Percentiles rank a stretch among this genome's conserved stretches.
Conservation (phyloP, 2,888 invertebrate species). For the Drosophila pseudotalamancana region DNA sequence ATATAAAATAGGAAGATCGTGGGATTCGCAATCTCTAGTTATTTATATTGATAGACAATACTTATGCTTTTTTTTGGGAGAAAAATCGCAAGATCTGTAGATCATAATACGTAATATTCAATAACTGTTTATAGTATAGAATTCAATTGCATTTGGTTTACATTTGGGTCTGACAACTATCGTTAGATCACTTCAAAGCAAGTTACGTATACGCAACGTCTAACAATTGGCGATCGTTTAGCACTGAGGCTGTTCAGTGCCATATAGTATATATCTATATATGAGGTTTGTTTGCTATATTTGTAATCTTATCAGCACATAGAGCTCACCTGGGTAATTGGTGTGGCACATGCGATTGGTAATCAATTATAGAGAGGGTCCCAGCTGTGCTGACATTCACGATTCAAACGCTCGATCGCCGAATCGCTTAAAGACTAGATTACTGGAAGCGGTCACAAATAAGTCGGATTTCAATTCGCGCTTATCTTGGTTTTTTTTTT, state of each 20-base stretch:
- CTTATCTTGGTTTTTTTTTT: not conserved
- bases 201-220: conserved; percentile 34
- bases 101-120: too few species aligned
- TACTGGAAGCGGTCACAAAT: conserved; percentile 6
- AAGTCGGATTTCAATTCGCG: conserved; percentile 6
- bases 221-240: conserved; percentile 21
- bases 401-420: conserved; percentile 14
- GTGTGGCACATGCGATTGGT: conserved; percentile 41
- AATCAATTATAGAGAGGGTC: conserved; percentile 1
- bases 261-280: not conserved
- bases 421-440: too few species aligned
- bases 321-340: conserved; percentile 37
- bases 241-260: conserved; percentile 3
- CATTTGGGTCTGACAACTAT: not conserved
- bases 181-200: not conserved
- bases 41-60: too few species aligned
- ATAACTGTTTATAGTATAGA: not conserved
- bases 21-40: too few species aligned
- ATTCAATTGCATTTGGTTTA: not conserved
- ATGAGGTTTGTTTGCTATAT: conserved; percentile 1
- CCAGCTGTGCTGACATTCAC: conserved; percentile 40
- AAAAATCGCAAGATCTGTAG: too few species aligned
- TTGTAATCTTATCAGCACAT: conserved; percentile 50
- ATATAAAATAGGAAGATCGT: too few species aligned
- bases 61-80: too few species aligned